A percentile compares a stretch with the other conserved stretches of the same genome.
These are phyloP conservation scores for Periplaneta americana DNA, from an alignment of 1,140 invertebrate species.

Conservation along the genomic window DNA sequence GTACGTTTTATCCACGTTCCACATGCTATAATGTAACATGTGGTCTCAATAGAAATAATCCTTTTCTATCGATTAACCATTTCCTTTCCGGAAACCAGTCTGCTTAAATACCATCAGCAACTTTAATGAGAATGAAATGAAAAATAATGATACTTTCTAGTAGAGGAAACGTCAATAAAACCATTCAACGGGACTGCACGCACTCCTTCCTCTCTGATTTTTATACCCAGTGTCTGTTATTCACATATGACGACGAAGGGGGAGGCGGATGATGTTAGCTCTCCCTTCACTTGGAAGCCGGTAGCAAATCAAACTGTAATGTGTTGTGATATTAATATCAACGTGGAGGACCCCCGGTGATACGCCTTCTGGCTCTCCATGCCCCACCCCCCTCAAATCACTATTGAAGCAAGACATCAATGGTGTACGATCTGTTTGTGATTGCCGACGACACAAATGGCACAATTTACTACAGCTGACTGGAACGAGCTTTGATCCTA, in stretches of 20 bases:
- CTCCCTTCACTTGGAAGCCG: no score
- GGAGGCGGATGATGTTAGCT: neutral
- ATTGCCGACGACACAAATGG: neutral
- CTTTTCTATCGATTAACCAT: no score
- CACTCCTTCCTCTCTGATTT: neutral
- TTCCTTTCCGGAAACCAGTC: no score
- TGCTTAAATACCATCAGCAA: no score
- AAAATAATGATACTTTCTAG: no score
- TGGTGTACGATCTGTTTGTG: neutral
- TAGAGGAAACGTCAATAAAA: no score
- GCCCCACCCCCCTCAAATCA: neutral
- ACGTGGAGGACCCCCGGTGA: neutral
- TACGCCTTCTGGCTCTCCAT: neutral
- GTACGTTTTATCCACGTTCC: no score
- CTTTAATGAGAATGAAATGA: no score
- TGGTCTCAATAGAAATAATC: no score
- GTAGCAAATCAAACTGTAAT: neutral
- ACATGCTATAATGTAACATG: no score
- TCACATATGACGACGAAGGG: neutral
- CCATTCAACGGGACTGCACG: no score
- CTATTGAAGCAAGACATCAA: neutral
- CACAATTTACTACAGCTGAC: neutral
- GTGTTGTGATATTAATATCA: neutral
- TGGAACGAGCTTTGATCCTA: neutral
- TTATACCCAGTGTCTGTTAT: neutral